Base-by-base conservation (phyloP, 2,113 vertebrate genomes). In the Grammomys surdaster region DNA sequence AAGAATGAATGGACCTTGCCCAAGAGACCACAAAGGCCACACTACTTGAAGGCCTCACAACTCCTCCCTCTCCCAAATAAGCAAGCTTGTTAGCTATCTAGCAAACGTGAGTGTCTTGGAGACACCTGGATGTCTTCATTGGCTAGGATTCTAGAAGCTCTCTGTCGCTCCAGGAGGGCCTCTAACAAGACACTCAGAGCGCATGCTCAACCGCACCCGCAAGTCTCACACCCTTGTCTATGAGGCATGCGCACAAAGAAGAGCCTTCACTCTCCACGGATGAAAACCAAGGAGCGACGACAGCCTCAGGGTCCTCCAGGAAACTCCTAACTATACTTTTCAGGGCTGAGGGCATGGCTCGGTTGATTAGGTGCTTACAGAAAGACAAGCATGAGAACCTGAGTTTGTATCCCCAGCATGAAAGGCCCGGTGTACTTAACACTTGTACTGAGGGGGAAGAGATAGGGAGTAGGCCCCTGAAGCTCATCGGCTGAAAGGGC, bases 31-130 rank as follows among this genome's bases (percentile, higher is more conserved):
- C 6, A 40, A 28, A 0, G 20, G 67, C 5, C 20, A 54, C 16
- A 4, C 0, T 33, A 4, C 14, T 31, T 31, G 26, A 0, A 2
- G 58, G 54, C 36, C n/a, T 31, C 31, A 8, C 0, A 33, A 9
- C 20, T 22, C 36, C 54, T 36, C 17, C 85, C 10, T 4, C 85
- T 36, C 31, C 81, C n/a, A 89, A 60, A 65, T 20, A 36, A 78
- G 43, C 10, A 33, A 33, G 5, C 54, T 63, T 2, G 10, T 16
- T 28, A 28, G 20, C 16, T 70, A 33, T 26, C 16, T 70, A 33
- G 31, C 54, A 46, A 75, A 84, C 22, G 0, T 54, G 33, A 36
- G 20, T 8, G 43, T 16, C 72, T 46, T 48, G 22, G 89, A 67
- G 67, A 12, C 8, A 1, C 28, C 43, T 40, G 65, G 36, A 40